Conservation (phyloP, 2,888 invertebrate species). For the Amitus sp. region DNA sequence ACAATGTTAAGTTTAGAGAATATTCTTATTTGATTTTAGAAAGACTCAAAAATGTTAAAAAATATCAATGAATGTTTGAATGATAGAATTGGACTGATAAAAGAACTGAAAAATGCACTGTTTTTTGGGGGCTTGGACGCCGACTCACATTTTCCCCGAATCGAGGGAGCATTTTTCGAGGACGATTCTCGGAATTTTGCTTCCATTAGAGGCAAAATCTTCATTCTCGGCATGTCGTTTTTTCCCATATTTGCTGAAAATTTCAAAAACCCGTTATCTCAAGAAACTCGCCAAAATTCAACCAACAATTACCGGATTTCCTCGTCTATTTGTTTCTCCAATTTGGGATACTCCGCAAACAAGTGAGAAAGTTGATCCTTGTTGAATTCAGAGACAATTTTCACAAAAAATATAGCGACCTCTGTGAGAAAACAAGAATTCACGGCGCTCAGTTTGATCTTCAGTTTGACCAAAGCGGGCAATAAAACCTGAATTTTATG, state of each 20-base stretch:
- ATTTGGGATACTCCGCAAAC: slow-evolving; percentile 55
- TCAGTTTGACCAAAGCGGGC: slow-evolving; percentile 73
- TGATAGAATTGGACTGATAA: too few relatives aligned
- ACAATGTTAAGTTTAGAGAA: too few relatives aligned
- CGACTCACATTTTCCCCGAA: neutral
- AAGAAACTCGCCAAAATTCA: neutral
- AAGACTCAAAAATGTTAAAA: too few relatives aligned
- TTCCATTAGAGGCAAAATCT: neutral
- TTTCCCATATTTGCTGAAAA: neutral
- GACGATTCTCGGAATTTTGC: neutral
- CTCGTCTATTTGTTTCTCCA: slow-evolving; percentile 53
- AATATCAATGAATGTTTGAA: too few relatives aligned
- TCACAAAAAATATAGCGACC: slow-evolving; percentile 67
- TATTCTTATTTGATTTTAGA: neutral
- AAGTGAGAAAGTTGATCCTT: slow-evolving; percentile 62
- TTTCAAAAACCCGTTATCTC: neutral
- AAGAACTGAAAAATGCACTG: too few relatives aligned
- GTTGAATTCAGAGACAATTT: slow-evolving; percentile 67
- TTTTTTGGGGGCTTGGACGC: too few relatives aligned
- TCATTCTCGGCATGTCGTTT: neutral
- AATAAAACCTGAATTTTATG: slow-evolving; percentile 75
- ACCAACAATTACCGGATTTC: slow-evolving; percentile 44
- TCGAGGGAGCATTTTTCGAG: neutral
- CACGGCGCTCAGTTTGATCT: slow-evolving; percentile 68
- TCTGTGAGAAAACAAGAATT: slow-evolving; percentile 66